Conservation (phyloP, 1,140 invertebrate species). For the Arctopsyche grandis region DNA sequence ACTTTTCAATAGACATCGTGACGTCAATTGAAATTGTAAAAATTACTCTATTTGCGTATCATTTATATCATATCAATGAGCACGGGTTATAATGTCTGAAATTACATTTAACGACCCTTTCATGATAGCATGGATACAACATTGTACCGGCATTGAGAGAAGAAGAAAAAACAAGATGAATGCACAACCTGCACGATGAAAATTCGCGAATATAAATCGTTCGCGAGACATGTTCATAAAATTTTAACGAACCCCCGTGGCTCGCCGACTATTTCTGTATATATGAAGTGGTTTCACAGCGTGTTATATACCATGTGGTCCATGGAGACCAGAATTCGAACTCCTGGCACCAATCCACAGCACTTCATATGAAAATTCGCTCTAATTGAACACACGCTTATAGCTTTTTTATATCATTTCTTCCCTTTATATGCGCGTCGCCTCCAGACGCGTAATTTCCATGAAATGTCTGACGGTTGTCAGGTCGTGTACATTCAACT, state of each 20-base stretch:
- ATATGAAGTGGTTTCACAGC: not conserved
- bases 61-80: too few relatives aligned
- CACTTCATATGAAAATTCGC: too few relatives aligned
- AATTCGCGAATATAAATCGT: not conserved
- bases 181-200: not conserved
- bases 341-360: not conserved
- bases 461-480: not conserved
- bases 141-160: not conserved
- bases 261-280: not conserved
- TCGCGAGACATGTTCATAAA: not conserved
- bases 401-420: too few relatives aligned
- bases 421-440: not conserved
- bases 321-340: not conserved
- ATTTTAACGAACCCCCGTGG: not conserved
- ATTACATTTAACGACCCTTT: not conserved
- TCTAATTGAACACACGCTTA: too few relatives aligned
- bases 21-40: too few relatives aligned
- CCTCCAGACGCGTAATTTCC: not conserved
- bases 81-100: too few relatives aligned
- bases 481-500: not conserved
- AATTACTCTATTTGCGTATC: too few relatives aligned
- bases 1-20: too few relatives aligned
- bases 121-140: too few relatives aligned
- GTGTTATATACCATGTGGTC: not conserved
- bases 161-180: not conserved